Base-by-base conservation (phyloP, 2,888 invertebrate genomes). In the Melieria crassipennis region DNA sequence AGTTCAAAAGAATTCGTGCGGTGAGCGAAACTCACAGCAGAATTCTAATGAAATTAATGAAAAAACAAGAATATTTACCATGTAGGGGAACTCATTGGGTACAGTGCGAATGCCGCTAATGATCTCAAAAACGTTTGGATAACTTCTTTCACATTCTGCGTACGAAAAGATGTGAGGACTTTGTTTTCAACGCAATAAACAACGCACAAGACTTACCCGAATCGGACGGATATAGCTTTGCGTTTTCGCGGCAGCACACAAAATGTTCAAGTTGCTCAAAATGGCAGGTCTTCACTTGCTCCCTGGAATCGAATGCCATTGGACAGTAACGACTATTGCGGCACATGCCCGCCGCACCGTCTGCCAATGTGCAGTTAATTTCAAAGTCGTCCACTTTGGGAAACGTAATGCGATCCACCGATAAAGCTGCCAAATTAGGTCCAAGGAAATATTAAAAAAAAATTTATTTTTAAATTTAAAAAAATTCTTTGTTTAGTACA, bases 31-130 rank as follows among this genome's bases (percentile, higher is more conserved):
- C 16, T 16, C 30, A 30, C 1, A 30, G 30, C 30, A 9, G 11
- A n/a, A 56, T 46, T 9, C n/a, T 0, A 11, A 46, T 1, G 5
- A 30, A 5, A 50, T 45, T 16, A 5, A 16, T 62, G 11, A 52
- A 63, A 42, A 1, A 42, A 65, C 5, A 45, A n/a, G 4, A 11
- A 56, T 50, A 65, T 42, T 58, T 43, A 78, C 77, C 78, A 78
- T 77, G 16, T 74, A 78, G 0, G 75, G 69, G 52, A 77, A 78
- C 58, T 78, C 78, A 7, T 69, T 74, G 5, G 70, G 75, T 57
- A 61, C 60, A 0, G 77, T 78, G 1, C 7, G 1, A 10, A 68
- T 46, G 0, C 77, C 78, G 16, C 16, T 11, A 13, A 69, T 30
- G n/a, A 74, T 67, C 4, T 45, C 11, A 5, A 64, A 50, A 5